Percentiles rank a stretch among this genome's conserved stretches.
Evolutionary conservation across 2,888 invertebrate genomes (phyloP).

Genomic region (Linnaemya tessellans): DNA sequence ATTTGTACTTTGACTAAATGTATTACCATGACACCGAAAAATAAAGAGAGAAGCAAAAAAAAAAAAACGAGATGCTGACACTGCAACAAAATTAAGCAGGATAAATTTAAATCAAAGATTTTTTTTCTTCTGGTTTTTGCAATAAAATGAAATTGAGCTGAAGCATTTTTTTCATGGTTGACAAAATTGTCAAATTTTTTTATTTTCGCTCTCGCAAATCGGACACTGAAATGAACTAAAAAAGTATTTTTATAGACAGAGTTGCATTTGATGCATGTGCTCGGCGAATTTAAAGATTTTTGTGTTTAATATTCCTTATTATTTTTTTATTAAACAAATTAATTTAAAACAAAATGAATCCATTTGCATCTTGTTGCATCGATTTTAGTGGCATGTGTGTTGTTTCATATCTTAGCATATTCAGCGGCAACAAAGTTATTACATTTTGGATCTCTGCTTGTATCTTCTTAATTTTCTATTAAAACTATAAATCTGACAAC

Average conservation of each 20-base stretch:
- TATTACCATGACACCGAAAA: constrained; percentile 18
- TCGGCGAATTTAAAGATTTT: too few relatives aligned
- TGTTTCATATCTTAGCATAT: too few relatives aligned
- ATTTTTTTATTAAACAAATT: too few relatives aligned
- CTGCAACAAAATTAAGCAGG: constrained; percentile 7
- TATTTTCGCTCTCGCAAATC: not conserved
- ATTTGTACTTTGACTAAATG: not conserved
- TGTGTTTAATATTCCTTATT: too few relatives aligned
- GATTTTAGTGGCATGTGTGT: too few relatives aligned
- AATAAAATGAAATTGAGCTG: constrained; percentile 12
- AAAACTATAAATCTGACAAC: too few relatives aligned
- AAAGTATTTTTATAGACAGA: not conserved
- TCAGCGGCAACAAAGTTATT: too few relatives aligned
- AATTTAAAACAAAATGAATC: too few relatives aligned
- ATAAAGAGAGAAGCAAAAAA: not conserved
- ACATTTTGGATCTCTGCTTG: too few relatives aligned
- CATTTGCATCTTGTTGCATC: too few relatives aligned
- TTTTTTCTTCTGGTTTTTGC: not conserved
- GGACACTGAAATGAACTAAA: not conserved
- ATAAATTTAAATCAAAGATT: constrained; percentile 10
- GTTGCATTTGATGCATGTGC: not conserved
- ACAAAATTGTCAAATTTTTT: constrained; percentile 2
- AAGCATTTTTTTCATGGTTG: constrained; percentile 8
- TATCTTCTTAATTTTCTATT: too few relatives aligned
- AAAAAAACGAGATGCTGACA: constrained; percentile 21